Evolutionary conservation across 2,888 invertebrate species (phyloP).

Genomic region (Ceratothoa steindachneri): DNA sequence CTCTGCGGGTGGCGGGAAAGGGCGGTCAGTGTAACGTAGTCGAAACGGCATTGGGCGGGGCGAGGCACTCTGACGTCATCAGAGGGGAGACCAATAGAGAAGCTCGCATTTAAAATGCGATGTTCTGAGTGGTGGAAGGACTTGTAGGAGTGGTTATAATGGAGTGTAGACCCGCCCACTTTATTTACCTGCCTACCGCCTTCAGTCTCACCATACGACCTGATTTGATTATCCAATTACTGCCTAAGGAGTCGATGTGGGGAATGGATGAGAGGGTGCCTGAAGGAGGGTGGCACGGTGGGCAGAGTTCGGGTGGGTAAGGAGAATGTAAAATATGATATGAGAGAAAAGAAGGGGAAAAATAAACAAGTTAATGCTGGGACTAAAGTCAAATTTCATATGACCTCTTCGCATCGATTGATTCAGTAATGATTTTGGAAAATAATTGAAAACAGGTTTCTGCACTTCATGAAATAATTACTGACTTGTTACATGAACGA

Average conservation of each 20-base stretch:
- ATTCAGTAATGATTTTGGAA: background rate
- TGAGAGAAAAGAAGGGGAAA: background rate
- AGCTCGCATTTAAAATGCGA: background rate
- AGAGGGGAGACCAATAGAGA: background rate
- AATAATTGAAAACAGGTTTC: background rate
- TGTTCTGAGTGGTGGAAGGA: background rate
- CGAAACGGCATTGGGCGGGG: background rate
- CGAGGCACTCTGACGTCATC: background rate
- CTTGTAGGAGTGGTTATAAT: background rate
- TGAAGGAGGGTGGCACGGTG: background rate
- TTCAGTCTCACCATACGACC: background rate
- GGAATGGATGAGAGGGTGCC: background rate
- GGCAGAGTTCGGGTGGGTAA: background rate
- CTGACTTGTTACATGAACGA: background rate
- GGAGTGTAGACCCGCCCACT: background rate
- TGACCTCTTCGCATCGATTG: background rate
- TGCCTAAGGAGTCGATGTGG: constrained; percentile 1
- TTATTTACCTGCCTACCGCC: constrained; percentile 6
- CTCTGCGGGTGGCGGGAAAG: constrained; percentile 10
- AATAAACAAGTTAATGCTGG: background rate
- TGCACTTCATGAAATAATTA: background rate
- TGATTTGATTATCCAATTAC: constrained; percentile 8
- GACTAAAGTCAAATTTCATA: background rate
- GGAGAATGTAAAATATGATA: background rate
- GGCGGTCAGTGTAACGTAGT: constrained; percentile 2